phyloP scores from a whole-genome alignment of 2,888 invertebrate species.

The Cheilosia impressa region DNA sequence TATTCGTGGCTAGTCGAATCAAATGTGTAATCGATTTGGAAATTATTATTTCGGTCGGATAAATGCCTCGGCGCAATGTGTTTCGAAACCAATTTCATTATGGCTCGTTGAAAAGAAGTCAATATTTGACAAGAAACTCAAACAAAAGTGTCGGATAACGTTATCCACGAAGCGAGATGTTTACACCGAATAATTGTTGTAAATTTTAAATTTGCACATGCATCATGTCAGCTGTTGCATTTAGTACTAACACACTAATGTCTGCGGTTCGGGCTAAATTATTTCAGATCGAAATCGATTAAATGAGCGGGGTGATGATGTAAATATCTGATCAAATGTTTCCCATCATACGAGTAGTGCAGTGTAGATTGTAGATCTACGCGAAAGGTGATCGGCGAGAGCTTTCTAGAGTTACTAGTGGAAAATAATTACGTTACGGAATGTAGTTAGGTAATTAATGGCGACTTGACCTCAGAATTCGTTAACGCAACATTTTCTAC shows the following conservation, averaged over 20 bases:
- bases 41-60: conserved; percentile 9
- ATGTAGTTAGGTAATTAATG: too few species aligned
- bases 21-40: conserved; percentile 30
- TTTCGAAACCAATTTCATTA: conserved; percentile 6
- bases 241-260: too few species aligned
- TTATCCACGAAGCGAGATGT: conserved; percentile 23
- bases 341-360: too few species aligned
- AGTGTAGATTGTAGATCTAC: too few species aligned
- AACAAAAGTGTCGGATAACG: conserved; percentile 48
- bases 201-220: conserved; percentile 22
- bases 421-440: too few species aligned
- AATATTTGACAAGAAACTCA: conserved; percentile 57
- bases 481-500: too few species aligned
- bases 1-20: neutral
- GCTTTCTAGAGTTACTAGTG: too few species aligned
- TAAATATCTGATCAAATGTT: too few species aligned
- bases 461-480: too few species aligned
- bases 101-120: conserved; percentile 30
- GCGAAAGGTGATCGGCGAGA: too few species aligned
- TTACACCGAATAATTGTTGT: conserved; percentile 43
- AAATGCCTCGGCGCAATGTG: neutral
- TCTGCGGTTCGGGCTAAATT: neutral
- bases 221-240: conserved; percentile 5
- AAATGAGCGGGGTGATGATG: too few species aligned
- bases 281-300: too few species aligned